phyloP scores from a whole-genome alignment of 2,888 invertebrate species.

The Leptopilina drosophilae region DNA sequence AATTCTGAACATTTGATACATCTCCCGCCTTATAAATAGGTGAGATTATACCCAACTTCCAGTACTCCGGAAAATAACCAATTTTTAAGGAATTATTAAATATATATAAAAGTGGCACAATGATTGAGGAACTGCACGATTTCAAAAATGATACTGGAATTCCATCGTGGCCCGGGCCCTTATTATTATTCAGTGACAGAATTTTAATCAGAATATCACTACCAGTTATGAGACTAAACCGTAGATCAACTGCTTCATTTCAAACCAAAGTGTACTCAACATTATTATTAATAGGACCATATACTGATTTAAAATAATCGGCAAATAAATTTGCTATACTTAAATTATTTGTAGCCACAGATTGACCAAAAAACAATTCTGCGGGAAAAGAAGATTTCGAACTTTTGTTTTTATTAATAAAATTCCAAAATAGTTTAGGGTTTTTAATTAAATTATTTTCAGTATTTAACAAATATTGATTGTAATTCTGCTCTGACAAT shows the following conservation, averaged over 20 bases:
- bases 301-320: conserved; percentile 17
- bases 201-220: background rate
- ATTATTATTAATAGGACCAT: background rate
- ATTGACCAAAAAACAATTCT: background rate
- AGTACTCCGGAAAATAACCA: conserved; percentile 34
- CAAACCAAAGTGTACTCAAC: background rate
- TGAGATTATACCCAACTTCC: conserved; percentile 44
- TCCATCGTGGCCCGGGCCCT: conserved; percentile 49
- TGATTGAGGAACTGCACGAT: conserved; percentile 31
- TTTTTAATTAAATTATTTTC: conserved; percentile 3
- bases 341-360: background rate
- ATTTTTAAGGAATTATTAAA: conserved; percentile 39
- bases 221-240: background rate
- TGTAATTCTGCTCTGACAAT: conserved; percentile 3
- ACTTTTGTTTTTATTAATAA: conserved; percentile 5
- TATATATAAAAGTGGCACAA: conserved; percentile 37
- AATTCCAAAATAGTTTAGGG: conserved; percentile 6
- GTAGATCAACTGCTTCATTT: background rate
- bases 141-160: conserved; percentile 48
- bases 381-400: background rate
- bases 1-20: background rate
- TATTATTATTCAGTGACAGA: background rate
- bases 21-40: conserved; percentile 41
- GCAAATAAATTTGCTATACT: conserved; percentile 2
- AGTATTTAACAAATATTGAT: conserved; percentile 4